Conservation (phyloP, 2,797 vertebrate species). For the Chelon auratus region DNA sequence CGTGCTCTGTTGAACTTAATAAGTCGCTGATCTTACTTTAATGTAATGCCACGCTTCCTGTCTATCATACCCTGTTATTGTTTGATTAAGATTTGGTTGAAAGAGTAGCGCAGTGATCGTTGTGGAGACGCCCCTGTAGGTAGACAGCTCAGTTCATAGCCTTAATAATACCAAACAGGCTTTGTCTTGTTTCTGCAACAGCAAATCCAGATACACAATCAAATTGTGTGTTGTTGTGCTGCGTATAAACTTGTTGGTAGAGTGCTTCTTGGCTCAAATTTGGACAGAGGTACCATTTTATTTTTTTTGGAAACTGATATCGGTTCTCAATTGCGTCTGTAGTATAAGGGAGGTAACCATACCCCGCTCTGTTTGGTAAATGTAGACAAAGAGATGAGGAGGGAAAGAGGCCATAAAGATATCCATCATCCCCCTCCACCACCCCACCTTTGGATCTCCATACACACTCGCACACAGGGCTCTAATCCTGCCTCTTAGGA, state of each 20-base stretch:
- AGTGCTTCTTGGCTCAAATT: constrained; percentile 28
- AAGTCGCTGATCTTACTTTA: constrained; percentile 10
- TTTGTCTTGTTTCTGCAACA: constrained; percentile 50
- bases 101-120: neutral
- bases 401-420: constrained; percentile 78
- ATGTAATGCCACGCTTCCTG: neutral
- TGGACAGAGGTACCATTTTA: constrained; percentile 22
- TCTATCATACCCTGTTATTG: neutral
- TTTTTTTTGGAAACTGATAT: constrained; percentile 59
- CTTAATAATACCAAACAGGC: constrained; percentile 23
- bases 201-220: constrained; percentile 39
- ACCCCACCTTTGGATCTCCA: constrained; percentile 54
- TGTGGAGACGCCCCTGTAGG: neutral
- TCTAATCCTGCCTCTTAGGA: constrained; percentile 82
- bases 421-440: constrained; percentile 72
- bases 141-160: rapidly evolving
- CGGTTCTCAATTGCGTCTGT: constrained; percentile 49
- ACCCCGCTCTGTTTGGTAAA: constrained; percentile 76
- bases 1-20: neutral
- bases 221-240: constrained; percentile 33
- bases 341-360: constrained; percentile 64
- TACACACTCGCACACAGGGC: constrained; percentile 60
- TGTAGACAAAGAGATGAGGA: constrained; percentile 77
- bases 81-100: neutral
- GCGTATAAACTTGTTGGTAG: constrained; percentile 41